A percentile compares a stretch with the other conserved stretches of the same genome.
phyloP scores from a whole-genome alignment of 2,888 invertebrate species.

The Microdon myrmicae region DNA sequence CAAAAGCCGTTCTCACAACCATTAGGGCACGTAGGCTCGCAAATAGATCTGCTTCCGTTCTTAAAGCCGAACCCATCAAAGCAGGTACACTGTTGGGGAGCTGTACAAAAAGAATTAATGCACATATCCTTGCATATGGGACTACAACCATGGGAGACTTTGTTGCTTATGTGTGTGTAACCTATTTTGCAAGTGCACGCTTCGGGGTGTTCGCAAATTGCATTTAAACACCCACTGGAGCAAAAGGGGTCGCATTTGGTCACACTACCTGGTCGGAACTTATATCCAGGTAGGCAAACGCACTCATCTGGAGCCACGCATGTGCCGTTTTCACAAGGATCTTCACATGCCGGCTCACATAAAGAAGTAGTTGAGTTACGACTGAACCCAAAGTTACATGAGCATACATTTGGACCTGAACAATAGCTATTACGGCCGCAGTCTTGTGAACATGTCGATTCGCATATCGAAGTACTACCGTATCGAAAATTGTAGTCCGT shows the following conservation, averaged over 20 bases:
- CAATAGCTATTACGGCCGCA: constrained; percentile 68
- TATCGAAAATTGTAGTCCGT: constrained; percentile 55
- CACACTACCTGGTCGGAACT: constrained; percentile 53
- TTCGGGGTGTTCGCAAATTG: constrained; percentile 67
- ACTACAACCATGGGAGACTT: constrained; percentile 61
- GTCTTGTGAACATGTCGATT: constrained; percentile 60
- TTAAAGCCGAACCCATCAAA: constrained; percentile 58
- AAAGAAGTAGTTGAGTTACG: constrained; percentile 53
- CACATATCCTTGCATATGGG: constrained; percentile 70
- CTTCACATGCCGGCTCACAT: constrained; percentile 60
- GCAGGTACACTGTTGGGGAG: constrained; percentile 63
- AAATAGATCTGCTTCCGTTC: constrained; percentile 58
- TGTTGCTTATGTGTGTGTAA: constrained; percentile 55
- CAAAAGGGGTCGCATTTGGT: constrained; percentile 61
- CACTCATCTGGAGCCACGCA: constrained; percentile 68
- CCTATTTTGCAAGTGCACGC: constrained; percentile 61
- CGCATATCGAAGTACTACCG: constrained; percentile 59
- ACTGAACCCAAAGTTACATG: constrained; percentile 69
- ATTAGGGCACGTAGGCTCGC: constrained; percentile 60
- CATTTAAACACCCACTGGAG: constrained; percentile 59
- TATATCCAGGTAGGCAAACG: constrained; percentile 66
- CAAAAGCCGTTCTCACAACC: constrained; percentile 67
- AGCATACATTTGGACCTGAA: constrained; percentile 70
- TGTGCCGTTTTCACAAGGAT: constrained; percentile 58
- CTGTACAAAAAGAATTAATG: constrained; percentile 68